phyloP scores from a whole-genome alignment of 2,888 invertebrate genomes.

The Malthinus seriepunctatus region DNA sequence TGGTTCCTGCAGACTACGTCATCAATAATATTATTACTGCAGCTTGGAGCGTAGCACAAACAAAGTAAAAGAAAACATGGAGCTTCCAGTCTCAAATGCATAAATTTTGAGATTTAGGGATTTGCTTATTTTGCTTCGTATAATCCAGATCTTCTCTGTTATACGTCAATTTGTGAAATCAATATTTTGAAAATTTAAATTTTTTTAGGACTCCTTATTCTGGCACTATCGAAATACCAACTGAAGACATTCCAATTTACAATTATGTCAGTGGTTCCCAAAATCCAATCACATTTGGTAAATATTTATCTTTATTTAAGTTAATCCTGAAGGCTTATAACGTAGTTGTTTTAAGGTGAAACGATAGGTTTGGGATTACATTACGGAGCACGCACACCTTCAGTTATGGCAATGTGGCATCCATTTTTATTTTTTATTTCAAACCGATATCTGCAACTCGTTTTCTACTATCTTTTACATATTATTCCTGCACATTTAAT shows the following conservation, averaged over 20 bases:
- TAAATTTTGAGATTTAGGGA: no score
- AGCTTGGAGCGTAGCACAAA: constrained; percentile 61
- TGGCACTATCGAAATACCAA: background rate
- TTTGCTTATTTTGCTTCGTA: no score
- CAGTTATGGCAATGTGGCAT: constrained; percentile 44
- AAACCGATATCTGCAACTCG: constrained; percentile 48
- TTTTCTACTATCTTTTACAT: constrained; percentile 62
- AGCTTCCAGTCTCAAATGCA: no score
- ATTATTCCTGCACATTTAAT: constrained; percentile 63
- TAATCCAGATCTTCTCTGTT: no score
- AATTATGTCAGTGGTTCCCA: constrained; percentile 26
- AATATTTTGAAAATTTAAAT: background rate
- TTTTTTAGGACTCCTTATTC: background rate
- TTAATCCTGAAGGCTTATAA: background rate
- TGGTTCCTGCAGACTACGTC: constrained; percentile 76
- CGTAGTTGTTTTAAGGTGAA: constrained; percentile 41
- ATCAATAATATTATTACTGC: constrained; percentile 80
- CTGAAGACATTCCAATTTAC: constrained; percentile 12
- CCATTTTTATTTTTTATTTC: constrained; percentile 34
- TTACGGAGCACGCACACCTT: no score
- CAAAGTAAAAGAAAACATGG: constrained; percentile 43
- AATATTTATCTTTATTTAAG: no score
- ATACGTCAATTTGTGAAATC: background rate
- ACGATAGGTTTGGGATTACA: no score
- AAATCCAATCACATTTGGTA: constrained; percentile 36